Evolutionary conservation across 2,797 vertebrate genomes (phyloP).

Genomic region (Rhabdomys pumilio): DNA sequence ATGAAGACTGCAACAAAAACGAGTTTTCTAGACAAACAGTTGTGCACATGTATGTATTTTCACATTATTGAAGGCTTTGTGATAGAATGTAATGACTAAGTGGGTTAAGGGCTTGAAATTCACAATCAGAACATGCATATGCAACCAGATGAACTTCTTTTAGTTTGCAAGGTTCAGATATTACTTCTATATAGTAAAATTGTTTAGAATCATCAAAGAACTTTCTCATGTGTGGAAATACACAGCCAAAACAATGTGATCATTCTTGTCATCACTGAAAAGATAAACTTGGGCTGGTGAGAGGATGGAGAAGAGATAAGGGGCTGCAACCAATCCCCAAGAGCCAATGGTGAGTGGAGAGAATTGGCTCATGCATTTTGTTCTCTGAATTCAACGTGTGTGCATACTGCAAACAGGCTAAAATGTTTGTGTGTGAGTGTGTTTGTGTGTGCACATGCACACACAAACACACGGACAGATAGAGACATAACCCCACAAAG

Average conservation of each 20-base stretch:
- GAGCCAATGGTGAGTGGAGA: background rate
- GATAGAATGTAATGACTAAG: background rate
- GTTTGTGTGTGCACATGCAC: too few species aligned
- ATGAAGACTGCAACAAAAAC: background rate
- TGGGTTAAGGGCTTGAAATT: background rate
- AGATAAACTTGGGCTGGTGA: background rate
- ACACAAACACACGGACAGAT: background rate
- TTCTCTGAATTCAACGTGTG: background rate
- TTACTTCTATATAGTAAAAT: background rate
- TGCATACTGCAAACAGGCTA: background rate
- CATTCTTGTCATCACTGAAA: background rate
- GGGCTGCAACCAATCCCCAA: background rate
- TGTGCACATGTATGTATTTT: background rate
- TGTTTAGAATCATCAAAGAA: conserved; percentile 22
- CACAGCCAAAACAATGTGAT: background rate
- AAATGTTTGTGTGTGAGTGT: background rate
- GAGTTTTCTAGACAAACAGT: background rate
- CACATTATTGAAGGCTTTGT: background rate
- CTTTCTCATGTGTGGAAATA: background rate
- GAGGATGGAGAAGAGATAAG: background rate
- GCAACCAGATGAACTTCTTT: background rate
- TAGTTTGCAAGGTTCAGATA: background rate
- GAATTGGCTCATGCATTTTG: background rate
- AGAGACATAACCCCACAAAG: background rate
- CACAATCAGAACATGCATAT: background rate